Evolutionary conservation across 1,140 invertebrate species (phyloP).

Genomic region (Stegodyphus mimosarum): DNA sequence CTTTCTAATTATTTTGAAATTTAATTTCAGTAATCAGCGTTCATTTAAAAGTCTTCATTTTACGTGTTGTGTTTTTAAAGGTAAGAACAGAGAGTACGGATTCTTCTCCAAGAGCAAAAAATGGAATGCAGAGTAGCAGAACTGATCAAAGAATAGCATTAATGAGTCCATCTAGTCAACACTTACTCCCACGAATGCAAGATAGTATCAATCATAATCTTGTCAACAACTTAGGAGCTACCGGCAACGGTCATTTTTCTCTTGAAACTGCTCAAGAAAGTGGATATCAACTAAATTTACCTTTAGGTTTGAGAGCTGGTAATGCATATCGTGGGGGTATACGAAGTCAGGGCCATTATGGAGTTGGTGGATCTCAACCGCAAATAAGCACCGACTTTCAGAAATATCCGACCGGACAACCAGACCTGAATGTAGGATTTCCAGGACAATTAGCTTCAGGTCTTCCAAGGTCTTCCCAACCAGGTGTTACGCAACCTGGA

Average conservation of each 20-base stretch:
- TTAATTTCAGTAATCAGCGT: too few species aligned
- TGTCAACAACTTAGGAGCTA: neutral
- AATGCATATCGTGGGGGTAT: constrained; percentile 41
- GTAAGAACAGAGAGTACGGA: neutral
- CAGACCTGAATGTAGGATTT: too few species aligned
- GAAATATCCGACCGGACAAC: neutral
- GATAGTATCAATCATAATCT: neutral
- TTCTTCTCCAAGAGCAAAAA: neutral
- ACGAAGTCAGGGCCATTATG: constrained; percentile 41
- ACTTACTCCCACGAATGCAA: neutral
- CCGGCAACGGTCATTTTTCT: constrained; percentile 15
- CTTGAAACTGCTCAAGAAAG: constrained; percentile 38
- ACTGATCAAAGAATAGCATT: neutral
- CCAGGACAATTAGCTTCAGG: too few species aligned
- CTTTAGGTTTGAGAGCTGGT: constrained; percentile 30
- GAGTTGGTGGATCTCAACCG: neutral
- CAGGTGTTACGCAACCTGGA: too few species aligned
- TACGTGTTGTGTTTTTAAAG: neutral
- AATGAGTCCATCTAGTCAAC: neutral
- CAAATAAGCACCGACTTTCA: constrained; percentile 20
- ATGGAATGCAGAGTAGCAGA: neutral
- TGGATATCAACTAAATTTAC: constrained; percentile 48
- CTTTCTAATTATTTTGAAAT: too few species aligned
- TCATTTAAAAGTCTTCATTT: too few species aligned
- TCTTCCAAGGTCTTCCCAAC: too few species aligned